Evolutionary conservation across 2,888 invertebrate genomes (phyloP), one percentile per base, ranked within the genome.

Genomic region (Drosophila fungiperda): DNA sequence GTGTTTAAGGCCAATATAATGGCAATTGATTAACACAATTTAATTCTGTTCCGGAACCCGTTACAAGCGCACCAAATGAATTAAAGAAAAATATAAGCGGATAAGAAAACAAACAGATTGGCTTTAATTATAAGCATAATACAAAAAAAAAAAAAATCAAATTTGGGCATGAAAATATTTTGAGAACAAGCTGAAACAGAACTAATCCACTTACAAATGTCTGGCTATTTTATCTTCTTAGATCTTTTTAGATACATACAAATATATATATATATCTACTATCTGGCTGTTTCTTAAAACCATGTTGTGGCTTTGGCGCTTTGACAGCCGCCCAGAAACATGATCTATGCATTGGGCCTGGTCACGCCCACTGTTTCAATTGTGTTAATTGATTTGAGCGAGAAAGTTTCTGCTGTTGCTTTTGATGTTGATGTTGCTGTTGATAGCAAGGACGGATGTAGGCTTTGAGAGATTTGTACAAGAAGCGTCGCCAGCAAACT

Each of bases 401-500:
- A 60, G 76, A 76, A 76, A 77, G 68, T 72, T 63, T n/a, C 15
- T 48, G 17, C 50, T 52, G 45, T 36, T n/a, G 26, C 26, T 26
- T 26, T 26, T 26, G 2, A 26, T 26, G 26, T 26, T 26, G 20
- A 12, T 48, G 12, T 49, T 52, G 45, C 33, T n/a, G n/a, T 20
- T 29, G 42, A n/a, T 12, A 23, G 53, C 75, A 84, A 87, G 88
- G 79, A 83, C 82, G 68, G 67, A 66, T 77, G 80, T 88, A 80
- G 86, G 89, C 65, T 74, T 63, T 8, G 50, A 52, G 64, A 40
- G 29, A 26, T 48, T 50, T 17, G 9, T 26, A 53, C 57, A 45
- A 58, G 42, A 60, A 49, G 57, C 33, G 7, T 29, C 12, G 36
- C 23, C 29, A 15, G 12, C 20, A 15, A 45, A 45, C 20, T 45